Percentiles rank a stretch among this genome's conserved stretches.
phyloP scores from a whole-genome alignment of 2,113 vertebrate species.

The Bambusicola thoracicus region DNA sequence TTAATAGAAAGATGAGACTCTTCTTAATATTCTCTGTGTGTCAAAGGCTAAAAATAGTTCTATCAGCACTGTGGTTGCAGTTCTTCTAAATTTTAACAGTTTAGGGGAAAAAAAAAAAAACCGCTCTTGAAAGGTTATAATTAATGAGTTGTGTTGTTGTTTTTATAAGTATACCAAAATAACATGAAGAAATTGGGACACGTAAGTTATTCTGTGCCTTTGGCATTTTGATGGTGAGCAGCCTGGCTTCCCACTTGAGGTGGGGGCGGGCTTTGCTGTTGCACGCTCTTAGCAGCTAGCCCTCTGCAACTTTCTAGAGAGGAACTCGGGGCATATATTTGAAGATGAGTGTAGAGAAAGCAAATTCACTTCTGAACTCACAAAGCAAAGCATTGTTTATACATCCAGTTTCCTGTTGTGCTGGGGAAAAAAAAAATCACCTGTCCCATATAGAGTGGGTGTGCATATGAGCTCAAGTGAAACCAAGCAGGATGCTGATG shows the following conservation, averaged over 20 bases:
- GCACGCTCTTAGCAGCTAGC: not conserved
- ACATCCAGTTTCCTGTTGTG: not conserved
- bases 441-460: not conserved
- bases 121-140: conserved; percentile 31
- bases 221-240: conserved; percentile 34
- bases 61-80: conserved; percentile 6
- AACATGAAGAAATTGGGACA: conserved; percentile 3
- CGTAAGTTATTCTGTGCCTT: not conserved
- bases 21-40: not conserved
- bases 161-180: not conserved
- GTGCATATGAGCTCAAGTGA: not conserved
- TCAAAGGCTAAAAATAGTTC: conserved; percentile 49
- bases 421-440: not conserved
- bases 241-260: conserved; percentile 10
- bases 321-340: not conserved
- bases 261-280: not conserved
- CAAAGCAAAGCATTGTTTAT: not conserved
- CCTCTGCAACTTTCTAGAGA: not conserved
- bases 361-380: not conserved
- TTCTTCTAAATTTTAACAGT: conserved; percentile 23
- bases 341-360: not conserved
- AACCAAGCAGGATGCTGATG: too few species aligned
- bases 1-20: conserved; percentile 51
- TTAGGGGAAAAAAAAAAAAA: not conserved
- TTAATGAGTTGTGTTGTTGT: conserved; percentile 45